Conservation (phyloP, 2,113 vertebrate genomes). For the Elachura formosa region DNA sequence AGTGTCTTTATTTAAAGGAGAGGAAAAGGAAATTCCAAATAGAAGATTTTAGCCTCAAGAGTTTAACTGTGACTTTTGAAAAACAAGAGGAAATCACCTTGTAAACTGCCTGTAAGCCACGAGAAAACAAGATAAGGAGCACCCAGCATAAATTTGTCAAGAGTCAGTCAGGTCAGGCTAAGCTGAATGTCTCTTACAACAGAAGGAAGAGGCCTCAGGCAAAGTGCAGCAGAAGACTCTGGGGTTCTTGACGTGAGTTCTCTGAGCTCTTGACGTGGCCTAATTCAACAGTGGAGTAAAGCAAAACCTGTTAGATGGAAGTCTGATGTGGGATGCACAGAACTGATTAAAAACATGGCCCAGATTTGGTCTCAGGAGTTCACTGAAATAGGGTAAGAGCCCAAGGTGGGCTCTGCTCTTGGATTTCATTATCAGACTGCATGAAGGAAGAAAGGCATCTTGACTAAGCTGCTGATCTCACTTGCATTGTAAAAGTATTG, state of each 20-base stretch:
- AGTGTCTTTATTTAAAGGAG: background rate
- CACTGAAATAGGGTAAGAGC: background rate
- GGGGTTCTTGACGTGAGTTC: too few species aligned
- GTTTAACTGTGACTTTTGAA: background rate
- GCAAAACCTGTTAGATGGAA: background rate
- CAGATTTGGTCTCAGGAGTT: background rate
- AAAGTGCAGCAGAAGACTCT: background rate
- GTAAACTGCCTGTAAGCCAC: background rate
- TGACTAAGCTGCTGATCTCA: background rate
- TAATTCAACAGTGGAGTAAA: background rate
- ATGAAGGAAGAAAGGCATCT: background rate
- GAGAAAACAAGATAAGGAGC: background rate
- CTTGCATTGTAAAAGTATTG: background rate
- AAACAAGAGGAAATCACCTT: background rate
- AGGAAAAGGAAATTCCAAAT: background rate
- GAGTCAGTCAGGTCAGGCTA: background rate
- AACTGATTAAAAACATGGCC: background rate
- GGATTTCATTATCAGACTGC: background rate
- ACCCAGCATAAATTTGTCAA: background rate
- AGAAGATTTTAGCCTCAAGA: background rate
- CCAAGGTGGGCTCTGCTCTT: background rate
- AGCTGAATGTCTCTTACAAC: background rate
- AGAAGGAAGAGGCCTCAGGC: background rate
- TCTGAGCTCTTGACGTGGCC: background rate
- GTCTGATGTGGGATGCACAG: background rate